Evolutionary conservation across 2,113 vertebrate species (phyloP).

Genomic region (Prunella himalayana): DNA sequence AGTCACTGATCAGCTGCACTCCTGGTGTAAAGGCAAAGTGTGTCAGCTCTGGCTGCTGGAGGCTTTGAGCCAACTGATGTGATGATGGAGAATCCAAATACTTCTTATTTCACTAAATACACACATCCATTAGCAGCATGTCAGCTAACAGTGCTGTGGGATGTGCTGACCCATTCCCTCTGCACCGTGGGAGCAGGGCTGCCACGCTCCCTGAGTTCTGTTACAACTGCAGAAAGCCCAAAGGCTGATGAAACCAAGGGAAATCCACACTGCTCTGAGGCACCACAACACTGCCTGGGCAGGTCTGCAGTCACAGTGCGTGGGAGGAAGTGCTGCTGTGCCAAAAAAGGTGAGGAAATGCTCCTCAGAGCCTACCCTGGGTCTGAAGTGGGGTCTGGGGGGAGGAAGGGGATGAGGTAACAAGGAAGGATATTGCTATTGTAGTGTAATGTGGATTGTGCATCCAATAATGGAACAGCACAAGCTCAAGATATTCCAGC

Average conservation of each 20-base stretch:
- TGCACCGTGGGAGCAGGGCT: rapidly evolving
- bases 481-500: neutral
- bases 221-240: neutral
- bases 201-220: neutral
- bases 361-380: neutral
- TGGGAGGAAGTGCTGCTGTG: neutral
- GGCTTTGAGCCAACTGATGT: neutral
- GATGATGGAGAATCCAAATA: neutral
- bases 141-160: neutral
- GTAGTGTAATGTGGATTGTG: neutral
- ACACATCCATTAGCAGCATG: neutral
- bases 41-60: neutral
- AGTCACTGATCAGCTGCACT: neutral
- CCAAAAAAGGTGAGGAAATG: neutral
- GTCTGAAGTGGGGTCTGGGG: neutral
- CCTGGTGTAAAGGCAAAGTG: neutral
- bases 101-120: neutral
- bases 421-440: neutral
- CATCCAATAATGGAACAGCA: neutral
- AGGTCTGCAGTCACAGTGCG: neutral
- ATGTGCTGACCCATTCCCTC: neutral
- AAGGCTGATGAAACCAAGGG: neutral
- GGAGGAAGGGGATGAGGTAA: neutral
- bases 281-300: neutral
- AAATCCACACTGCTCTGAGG: neutral